A percentile compares a stretch with the other conserved stretches of the same genome.
These are phyloP conservation scores for Pelecanus crispus DNA, from an alignment of 2,113 vertebrate species.

Conservation along the genomic window DNA sequence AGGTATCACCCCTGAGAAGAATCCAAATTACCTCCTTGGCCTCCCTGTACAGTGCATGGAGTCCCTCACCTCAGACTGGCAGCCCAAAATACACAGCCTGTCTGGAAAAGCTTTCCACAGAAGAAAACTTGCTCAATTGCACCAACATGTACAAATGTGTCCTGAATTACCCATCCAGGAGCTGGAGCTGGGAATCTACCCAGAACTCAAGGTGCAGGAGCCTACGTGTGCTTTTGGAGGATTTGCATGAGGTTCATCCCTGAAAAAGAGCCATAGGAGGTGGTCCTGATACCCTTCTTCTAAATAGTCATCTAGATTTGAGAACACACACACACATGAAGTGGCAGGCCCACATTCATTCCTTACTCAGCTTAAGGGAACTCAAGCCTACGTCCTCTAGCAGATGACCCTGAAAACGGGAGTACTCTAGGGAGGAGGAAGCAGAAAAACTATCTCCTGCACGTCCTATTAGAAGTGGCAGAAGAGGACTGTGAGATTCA, in stretches of 20 bases:
- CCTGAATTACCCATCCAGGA: background rate
- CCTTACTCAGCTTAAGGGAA: background rate
- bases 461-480: background rate
- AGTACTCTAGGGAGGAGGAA: background rate
- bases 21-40: background rate
- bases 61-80: background rate
- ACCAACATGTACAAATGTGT: background rate
- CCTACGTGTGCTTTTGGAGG: background rate
- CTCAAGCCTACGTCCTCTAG: background rate
- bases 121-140: background rate
- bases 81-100: background rate
- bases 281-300: background rate
- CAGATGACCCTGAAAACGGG: background rate
- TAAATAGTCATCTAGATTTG: background rate
- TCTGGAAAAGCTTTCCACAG: background rate
- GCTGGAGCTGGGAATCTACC: background rate
- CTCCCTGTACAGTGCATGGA: background rate
- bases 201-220: background rate
- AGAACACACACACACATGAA: background rate
- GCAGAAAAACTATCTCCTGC: background rate
- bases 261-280: background rate
- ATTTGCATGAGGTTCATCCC: background rate
- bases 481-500: background rate
- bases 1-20: background rate
- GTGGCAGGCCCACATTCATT: background rate